Evolutionary conservation across 2,888 invertebrate species (phyloP).

Genomic region (Trichogramma evanescens): DNA sequence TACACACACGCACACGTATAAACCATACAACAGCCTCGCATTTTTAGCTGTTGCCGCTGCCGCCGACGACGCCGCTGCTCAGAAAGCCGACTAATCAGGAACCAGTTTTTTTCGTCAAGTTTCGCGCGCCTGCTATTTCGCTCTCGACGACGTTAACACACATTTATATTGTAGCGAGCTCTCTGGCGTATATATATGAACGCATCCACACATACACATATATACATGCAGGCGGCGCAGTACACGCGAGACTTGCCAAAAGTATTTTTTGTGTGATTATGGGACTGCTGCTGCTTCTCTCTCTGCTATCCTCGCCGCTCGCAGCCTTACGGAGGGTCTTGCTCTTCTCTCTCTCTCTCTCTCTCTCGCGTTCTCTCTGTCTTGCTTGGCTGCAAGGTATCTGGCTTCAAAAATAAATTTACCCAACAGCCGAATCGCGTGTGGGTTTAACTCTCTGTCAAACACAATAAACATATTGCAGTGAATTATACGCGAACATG

Average conservation of each 20-base stretch:
- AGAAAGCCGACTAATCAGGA: conserved; percentile 23
- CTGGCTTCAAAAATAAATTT: conserved; percentile 14
- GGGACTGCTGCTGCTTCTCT: conserved; percentile 9
- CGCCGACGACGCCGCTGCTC: conserved; percentile 8
- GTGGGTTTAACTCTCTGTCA: conserved; percentile 10
- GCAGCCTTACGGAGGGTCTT: neutral
- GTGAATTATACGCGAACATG: no score
- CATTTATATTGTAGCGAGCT: neutral
- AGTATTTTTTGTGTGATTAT: conserved; percentile 21
- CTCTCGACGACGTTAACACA: conserved; percentile 2
- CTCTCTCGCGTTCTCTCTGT: neutral
- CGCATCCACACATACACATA: no score
- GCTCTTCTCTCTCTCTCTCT: conserved; percentile 5
- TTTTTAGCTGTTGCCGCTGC: neutral
- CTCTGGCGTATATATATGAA: neutral
- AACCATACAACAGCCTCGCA: no score
- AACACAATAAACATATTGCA: no score
- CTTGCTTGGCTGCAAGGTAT: neutral
- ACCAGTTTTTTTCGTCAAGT: conserved; percentile 15
- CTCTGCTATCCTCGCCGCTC: neutral
- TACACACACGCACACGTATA: no score
- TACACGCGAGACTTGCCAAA: no score
- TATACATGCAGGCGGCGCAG: no score
- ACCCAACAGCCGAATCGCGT: conserved; percentile 9
- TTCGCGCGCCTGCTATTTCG: conserved; percentile 13